These are phyloP conservation scores for Vireo altiloquus DNA, from an alignment of 2,113 vertebrate genomes.

Conservation along the genomic window DNA sequence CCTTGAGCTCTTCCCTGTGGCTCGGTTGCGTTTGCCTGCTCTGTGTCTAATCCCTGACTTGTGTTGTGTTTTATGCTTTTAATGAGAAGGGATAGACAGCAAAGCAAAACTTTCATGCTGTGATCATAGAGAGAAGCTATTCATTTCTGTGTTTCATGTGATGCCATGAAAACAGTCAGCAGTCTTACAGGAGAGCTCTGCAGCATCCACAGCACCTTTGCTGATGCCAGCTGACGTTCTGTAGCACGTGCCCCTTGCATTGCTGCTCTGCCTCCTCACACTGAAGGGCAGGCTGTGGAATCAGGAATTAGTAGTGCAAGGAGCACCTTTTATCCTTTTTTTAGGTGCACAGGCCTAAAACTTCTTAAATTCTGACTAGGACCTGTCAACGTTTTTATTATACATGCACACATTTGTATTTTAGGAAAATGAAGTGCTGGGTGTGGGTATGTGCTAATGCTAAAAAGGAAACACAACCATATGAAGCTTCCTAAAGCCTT, in stretches of 20 bases:
- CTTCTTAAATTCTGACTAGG: neutral
- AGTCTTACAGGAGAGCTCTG: neutral
- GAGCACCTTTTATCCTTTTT: neutral
- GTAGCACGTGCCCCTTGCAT: neutral
- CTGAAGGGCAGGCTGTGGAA: neutral
- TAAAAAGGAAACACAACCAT: slow-evolving; percentile 1
- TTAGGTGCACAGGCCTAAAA: neutral
- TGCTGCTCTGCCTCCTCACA: neutral
- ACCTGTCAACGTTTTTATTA: neutral
- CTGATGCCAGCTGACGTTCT: neutral
- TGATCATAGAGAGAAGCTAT: slow-evolving; percentile 30
- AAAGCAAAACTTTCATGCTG: slow-evolving; percentile 41
- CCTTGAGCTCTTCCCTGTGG: slow-evolving; percentile 2
- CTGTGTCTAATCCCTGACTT: slow-evolving; percentile 9
- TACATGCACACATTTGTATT: neutral
- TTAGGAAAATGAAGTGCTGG: slow-evolving; percentile 25
- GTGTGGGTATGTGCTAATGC: slow-evolving; percentile 6
- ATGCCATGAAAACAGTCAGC: slow-evolving; percentile 30
- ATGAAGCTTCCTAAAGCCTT: neutral
- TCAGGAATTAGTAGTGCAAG: neutral
- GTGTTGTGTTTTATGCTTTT: neutral
- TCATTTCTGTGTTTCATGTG: slow-evolving; percentile 44
- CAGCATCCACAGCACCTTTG: neutral
- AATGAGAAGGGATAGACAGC: slow-evolving; percentile 30
- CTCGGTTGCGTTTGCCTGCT: neutral